A percentile compares a stretch with the other conserved stretches of the same genome.
Conservation (phyloP, 2,888 invertebrate genomes). For the Gisinianus flammeolus region DNA sequence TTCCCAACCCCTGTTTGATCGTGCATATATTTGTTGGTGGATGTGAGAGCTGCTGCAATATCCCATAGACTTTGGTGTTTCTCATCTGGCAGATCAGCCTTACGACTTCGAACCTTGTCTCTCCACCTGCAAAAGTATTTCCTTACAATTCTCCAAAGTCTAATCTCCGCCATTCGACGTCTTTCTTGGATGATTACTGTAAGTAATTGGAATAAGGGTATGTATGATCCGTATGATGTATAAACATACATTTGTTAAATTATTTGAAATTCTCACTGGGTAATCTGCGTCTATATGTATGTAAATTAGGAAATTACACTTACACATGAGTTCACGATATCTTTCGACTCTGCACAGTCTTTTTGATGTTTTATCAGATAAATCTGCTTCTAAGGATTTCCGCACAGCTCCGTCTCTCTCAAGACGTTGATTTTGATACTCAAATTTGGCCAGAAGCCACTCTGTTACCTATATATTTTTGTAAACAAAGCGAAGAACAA, state of each 20-base stretch:
- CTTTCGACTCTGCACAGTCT: slow-evolving; percentile 2
- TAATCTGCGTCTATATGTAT: too few relatives aligned
- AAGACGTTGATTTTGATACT: neutral
- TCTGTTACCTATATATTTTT: too few relatives aligned
- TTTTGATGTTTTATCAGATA: neutral
- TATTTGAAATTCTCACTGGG: too few relatives aligned
- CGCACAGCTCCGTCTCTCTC: neutral
- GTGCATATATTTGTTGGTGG: slow-evolving; percentile 41
- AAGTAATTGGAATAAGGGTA: too few relatives aligned
- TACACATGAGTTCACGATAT: slow-evolving; percentile 7
- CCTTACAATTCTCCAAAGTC: slow-evolving; percentile 43
- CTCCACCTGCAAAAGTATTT: slow-evolving; percentile 45
- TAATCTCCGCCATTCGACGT: neutral
- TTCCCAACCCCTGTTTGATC: slow-evolving; percentile 45
- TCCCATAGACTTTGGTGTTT: slow-evolving; percentile 50
- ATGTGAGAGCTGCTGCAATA: slow-evolving; percentile 35
- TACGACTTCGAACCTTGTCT: slow-evolving; percentile 42
- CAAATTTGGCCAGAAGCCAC: neutral
- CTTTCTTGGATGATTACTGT: slow-evolving; percentile 29
- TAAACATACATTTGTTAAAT: too few relatives aligned
- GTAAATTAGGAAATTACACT: too few relatives aligned
- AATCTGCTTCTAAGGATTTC: neutral
- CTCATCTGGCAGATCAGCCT: slow-evolving; percentile 41
- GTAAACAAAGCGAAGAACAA: too few relatives aligned
- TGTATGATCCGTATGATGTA: too few relatives aligned